Conservation (phyloP, 2,113 vertebrate genomes). For the Pollachius pollachius region DNA sequence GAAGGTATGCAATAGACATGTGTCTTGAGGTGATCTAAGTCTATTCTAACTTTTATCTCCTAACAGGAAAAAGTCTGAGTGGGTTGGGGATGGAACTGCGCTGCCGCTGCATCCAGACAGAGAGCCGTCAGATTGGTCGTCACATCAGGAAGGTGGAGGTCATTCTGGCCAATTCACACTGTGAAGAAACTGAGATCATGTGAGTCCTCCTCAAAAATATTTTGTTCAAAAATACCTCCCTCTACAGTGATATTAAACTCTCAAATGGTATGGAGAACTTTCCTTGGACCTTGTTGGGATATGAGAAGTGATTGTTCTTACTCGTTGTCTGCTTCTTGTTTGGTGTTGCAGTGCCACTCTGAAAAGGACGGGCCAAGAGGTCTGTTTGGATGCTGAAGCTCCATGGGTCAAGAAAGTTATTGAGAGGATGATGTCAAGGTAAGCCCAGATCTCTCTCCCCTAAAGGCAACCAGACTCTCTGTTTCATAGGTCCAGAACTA, state of each 20-base stretch:
- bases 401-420: conserved; percentile 76
- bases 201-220: conserved; percentile 64
- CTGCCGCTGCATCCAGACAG: conserved; percentile 80
- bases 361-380: conserved; percentile 52
- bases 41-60: background rate
- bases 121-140: conserved; percentile 72
- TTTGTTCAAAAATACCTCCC: background rate
- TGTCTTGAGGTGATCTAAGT: too few species aligned
- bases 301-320: background rate
- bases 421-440: conserved; percentile 64
- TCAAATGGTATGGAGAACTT: background rate
- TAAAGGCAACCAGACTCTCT: background rate
- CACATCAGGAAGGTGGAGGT: conserved; percentile 77
- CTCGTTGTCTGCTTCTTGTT: conserved; percentile 16
- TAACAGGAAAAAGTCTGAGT: conserved; percentile 57
- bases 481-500: background rate
- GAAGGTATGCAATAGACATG: too few species aligned
- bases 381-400: conserved; percentile 73
- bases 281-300: too few species aligned
- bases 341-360: conserved; percentile 69
- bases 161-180: conserved; percentile 81
- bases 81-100: conserved; percentile 73
- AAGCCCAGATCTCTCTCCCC: conserved; percentile 18
- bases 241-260: background rate
- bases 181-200: conserved; percentile 85